Percentiles rank a stretch among this genome's conserved stretches.
phyloP scores from a whole-genome alignment of 2,797 vertebrate genomes.

The Pagetopsis macropterus region DNA sequence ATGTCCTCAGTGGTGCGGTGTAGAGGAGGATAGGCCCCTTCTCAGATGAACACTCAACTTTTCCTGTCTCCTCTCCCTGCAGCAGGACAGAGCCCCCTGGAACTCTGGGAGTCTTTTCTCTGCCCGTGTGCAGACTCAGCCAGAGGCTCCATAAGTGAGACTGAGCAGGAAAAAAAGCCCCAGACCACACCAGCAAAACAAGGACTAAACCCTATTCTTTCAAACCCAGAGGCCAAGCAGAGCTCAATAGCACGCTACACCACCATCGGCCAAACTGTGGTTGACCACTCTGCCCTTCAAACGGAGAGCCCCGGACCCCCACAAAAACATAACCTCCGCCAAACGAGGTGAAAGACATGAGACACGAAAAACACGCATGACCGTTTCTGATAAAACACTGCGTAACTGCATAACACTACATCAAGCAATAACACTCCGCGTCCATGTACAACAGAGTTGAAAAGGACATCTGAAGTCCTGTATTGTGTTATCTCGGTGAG shows the following conservation, averaged over 20 bases:
- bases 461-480: slow-evolving; percentile 61
- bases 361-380: slow-evolving; percentile 57
- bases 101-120: slow-evolving; percentile 49
- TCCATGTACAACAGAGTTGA: slow-evolving; percentile 66
- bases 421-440: slow-evolving; percentile 49
- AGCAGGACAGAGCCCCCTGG: slow-evolving; percentile 56
- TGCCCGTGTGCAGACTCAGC: slow-evolving; percentile 55
- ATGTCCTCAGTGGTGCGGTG: slow-evolving; percentile 57
- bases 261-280: slow-evolving; percentile 74
- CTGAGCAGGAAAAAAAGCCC: slow-evolving; percentile 44
- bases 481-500: slow-evolving; percentile 54
- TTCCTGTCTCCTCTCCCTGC: slow-evolving; percentile 63
- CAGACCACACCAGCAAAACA: slow-evolving; percentile 81
- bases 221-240: slow-evolving; percentile 72
- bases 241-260: slow-evolving; percentile 79
- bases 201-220: slow-evolving; percentile 75
- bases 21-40: slow-evolving; percentile 63
- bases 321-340: slow-evolving; percentile 67
- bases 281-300: slow-evolving; percentile 78
- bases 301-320: slow-evolving; percentile 63
- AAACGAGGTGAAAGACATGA: slow-evolving; percentile 71
- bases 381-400: slow-evolving; percentile 62
- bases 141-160: slow-evolving; percentile 63
- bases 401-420: slow-evolving; percentile 58
- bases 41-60: slow-evolving; percentile 65